A percentile compares a stretch with the other conserved stretches of the same genome.
These are phyloP conservation scores for Pyralis farinalis DNA, from an alignment of 2,888 invertebrate species.

Conservation along the genomic window DNA sequence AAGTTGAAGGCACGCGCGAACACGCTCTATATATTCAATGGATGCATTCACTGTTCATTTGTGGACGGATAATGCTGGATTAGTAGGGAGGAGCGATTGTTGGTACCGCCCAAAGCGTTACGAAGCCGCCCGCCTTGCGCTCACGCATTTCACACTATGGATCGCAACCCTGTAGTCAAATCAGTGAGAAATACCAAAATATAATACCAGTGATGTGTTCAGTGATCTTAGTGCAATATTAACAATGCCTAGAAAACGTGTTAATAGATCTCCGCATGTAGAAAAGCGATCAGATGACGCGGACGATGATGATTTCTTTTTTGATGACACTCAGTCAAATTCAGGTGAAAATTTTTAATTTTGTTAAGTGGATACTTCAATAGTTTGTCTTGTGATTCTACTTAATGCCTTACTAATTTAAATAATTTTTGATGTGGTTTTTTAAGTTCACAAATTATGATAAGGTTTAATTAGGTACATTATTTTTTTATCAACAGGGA, in stretches of 20 bases:
- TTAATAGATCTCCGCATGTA: constrained; percentile 48
- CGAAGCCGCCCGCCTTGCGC: constrained; percentile 64
- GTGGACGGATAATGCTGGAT: constrained; percentile 33
- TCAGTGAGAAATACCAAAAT: constrained; percentile 13
- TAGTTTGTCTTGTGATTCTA: too few species aligned
- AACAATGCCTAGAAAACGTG: constrained; percentile 70
- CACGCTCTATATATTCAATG: background rate
- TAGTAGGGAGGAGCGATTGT: constrained; percentile 56
- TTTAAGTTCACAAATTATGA: too few species aligned
- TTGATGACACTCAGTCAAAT: constrained; percentile 68
- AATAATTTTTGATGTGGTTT: too few species aligned
- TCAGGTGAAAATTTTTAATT: constrained; percentile 64
- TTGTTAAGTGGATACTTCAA: too few species aligned
- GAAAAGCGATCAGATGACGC: constrained; percentile 58
- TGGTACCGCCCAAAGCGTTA: constrained; percentile 59
- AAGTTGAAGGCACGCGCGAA: too few species aligned
- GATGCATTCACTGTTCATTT: constrained; percentile 28
- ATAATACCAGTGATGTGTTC: constrained; percentile 26
- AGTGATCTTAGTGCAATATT: constrained; percentile 29
- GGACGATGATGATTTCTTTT: constrained; percentile 71
- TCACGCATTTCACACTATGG: constrained; percentile 52
- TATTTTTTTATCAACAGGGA: too few species aligned
- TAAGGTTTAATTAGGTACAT: too few species aligned
- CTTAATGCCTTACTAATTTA: too few species aligned
- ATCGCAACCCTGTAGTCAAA: constrained; percentile 40